These are phyloP conservation scores for Decapterus maruadsi DNA, from an alignment of 2,797 vertebrate genomes.

Conservation along the genomic window DNA sequence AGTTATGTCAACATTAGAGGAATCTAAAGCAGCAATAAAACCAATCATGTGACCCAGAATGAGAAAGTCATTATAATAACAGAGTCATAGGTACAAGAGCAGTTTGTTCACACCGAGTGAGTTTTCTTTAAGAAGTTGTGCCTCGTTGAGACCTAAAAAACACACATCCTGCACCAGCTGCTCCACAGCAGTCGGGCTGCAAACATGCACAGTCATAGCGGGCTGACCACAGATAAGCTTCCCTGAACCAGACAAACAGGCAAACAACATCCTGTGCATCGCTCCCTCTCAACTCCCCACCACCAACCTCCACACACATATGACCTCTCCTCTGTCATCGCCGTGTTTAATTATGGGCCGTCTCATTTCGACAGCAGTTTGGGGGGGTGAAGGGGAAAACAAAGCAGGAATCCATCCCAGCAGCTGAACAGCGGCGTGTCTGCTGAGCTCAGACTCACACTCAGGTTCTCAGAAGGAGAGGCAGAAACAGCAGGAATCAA, in stretches of 20 bases:
- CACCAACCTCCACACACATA: constrained; percentile 67
- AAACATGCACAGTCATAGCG: constrained; percentile 67
- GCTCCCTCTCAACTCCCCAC: constrained; percentile 37
- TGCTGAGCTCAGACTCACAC: constrained; percentile 32
- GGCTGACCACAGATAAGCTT: constrained; percentile 77
- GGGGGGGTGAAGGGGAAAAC: constrained; percentile 43
- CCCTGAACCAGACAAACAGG: constrained; percentile 65
- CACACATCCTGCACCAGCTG: constrained; percentile 5
- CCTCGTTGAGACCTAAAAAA: constrained; percentile 26
- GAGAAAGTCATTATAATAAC: constrained; percentile 18
- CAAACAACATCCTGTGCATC: constrained; percentile 71
- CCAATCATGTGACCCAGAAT: not conserved
- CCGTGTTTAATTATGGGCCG: constrained; percentile 71
- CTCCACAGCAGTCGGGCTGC: constrained; percentile 29
- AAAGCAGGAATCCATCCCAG: constrained; percentile 35
- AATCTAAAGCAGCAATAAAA: constrained; percentile 37
- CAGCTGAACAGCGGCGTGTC: constrained; percentile 32
- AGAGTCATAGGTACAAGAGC: not conserved
- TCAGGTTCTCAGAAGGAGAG: constrained; percentile 52
- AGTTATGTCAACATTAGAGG: constrained; percentile 20
- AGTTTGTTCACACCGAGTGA: not conserved
- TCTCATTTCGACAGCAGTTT: constrained; percentile 59
- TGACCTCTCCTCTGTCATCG: constrained; percentile 65
- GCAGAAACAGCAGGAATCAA: constrained; percentile 51
- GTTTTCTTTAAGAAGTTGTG: constrained; percentile 16